Evolutionary conservation across 2,888 invertebrate species (phyloP), one percentile per base, ranked within the genome.

Genomic region (Calameuta pallipes): DNA sequence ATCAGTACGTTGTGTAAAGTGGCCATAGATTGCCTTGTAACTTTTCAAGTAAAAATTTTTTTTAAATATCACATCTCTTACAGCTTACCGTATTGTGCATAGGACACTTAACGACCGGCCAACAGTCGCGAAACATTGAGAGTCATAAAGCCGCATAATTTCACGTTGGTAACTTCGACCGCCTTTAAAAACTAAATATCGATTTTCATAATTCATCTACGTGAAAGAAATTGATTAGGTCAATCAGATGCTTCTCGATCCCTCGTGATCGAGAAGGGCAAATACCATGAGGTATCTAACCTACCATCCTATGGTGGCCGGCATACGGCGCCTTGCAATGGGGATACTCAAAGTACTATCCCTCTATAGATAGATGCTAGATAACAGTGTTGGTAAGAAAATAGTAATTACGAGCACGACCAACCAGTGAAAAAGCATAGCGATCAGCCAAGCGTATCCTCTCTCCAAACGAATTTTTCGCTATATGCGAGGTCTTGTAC

Each of bases 381-480:
- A 86, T 86, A 85, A 85, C 76, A 80, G 78, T 78, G 76, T 78
- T 79, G 75, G 82, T 83, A 86, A 85, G 85, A 85, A 85, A 85
- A 85, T 85, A 86, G 86, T 86, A 85, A 85, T 85, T 85, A 85
- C 82, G 84, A 79, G 76, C 82, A 80, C 81, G 82, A 86, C 82
- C 81, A 68, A 9, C 13, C 75, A 34, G 69, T 30, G 34, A 69
- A 75, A 78, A 78, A 73, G 76, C 33, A 75, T 75, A 74, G 76
- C 78, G 73, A 77, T 76, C 79, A 82, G 73, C 80, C 76, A 79
- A 77, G 79, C 80, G 82, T 79, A 80, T 82, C 80, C 77, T 84
- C 41, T 71, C 31, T 31, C 71, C 31, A 34, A 56, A 56, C 56
- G 23, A 56, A 56, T 56, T 56, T 23, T 56, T 56, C 9, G 56